Conservation (phyloP, 92 coral and sea anemone species). For the Porites lobata region DNA sequence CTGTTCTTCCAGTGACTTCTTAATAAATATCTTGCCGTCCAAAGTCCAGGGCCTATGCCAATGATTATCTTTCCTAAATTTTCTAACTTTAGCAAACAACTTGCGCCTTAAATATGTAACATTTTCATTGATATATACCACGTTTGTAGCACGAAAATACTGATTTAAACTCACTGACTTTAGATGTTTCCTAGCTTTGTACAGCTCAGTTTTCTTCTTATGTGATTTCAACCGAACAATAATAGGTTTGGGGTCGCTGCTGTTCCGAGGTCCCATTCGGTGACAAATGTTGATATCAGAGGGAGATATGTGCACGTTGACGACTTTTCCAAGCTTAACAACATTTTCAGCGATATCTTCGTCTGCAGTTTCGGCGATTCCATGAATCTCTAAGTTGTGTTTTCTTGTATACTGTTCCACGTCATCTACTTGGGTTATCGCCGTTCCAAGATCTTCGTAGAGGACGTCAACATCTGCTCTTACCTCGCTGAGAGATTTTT, state of each 20-base stretch:
- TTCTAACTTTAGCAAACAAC: neutral
- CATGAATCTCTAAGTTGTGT: slow-evolving; percentile 14
- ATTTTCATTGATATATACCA: too few relatives aligned
- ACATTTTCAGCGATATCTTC: neutral
- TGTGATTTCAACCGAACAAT: too few relatives aligned
- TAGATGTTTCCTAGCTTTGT: too few relatives aligned
- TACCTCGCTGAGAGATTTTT: neutral
- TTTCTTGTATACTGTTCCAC: neutral
- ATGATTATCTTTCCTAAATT: neutral
- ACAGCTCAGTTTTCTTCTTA: too few relatives aligned
- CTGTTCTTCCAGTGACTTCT: neutral
- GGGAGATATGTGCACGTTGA: slow-evolving; percentile 3
- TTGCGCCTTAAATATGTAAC: too few relatives aligned
- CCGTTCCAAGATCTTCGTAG: slow-evolving; percentile 2
- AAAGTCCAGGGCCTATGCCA: neutral
- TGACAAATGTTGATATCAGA: neutral
- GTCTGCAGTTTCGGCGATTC: neutral
- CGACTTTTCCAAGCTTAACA: slow-evolving; percentile 26
- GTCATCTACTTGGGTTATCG: slow-evolving; percentile 15
- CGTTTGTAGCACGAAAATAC: too few relatives aligned
- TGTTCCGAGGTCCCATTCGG: neutral
- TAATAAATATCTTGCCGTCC: too few relatives aligned
- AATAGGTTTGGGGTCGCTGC: neutral
- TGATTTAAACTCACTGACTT: too few relatives aligned
- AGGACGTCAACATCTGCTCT: neutral